Evolutionary conservation across 1,140 invertebrate genomes (phyloP).

Genomic region (Drosophila athabasca): DNA sequence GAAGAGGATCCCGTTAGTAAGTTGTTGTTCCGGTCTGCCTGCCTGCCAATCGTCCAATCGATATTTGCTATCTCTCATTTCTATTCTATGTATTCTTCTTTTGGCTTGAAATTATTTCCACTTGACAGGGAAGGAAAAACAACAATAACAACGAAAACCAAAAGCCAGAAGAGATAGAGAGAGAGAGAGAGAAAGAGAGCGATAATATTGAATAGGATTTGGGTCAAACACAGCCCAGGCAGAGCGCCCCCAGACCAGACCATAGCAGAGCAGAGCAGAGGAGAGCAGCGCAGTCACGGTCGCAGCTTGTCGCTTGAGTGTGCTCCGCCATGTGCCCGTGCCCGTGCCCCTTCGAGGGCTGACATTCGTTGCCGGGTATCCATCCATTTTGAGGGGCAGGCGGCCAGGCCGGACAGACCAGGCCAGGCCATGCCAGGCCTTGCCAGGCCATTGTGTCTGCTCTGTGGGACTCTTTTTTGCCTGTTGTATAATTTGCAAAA

Average conservation of each 20-base stretch:
- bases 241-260: neutral
- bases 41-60: constrained; percentile 40
- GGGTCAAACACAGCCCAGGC: constrained; percentile 34
- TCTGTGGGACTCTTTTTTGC: constrained; percentile 23
- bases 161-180: neutral
- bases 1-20: constrained; percentile 38
- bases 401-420: neutral
- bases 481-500: constrained; percentile 55
- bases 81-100: constrained; percentile 10
- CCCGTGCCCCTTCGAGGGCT: neutral
- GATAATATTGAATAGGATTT: constrained; percentile 49
- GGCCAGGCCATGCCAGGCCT: constrained; percentile 33
- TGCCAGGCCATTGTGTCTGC: constrained; percentile 45
- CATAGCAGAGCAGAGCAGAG: constrained; percentile 21
- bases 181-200: constrained; percentile 28
- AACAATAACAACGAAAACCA: constrained; percentile 16
- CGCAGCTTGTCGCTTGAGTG: constrained; percentile 16
- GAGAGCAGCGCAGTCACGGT: constrained; percentile 23
- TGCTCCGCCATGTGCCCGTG: neutral
- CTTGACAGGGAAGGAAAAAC: constrained; percentile 33
- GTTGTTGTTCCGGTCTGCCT: constrained; percentile 34
- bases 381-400: constrained; percentile 28
- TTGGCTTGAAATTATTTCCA: constrained; percentile 46
- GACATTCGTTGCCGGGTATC: constrained; percentile 17
- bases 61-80: constrained; percentile 20